Evolutionary conservation across 2,113 vertebrate genomes (phyloP).

Genomic region (Ceyx cyanopectus): DNA sequence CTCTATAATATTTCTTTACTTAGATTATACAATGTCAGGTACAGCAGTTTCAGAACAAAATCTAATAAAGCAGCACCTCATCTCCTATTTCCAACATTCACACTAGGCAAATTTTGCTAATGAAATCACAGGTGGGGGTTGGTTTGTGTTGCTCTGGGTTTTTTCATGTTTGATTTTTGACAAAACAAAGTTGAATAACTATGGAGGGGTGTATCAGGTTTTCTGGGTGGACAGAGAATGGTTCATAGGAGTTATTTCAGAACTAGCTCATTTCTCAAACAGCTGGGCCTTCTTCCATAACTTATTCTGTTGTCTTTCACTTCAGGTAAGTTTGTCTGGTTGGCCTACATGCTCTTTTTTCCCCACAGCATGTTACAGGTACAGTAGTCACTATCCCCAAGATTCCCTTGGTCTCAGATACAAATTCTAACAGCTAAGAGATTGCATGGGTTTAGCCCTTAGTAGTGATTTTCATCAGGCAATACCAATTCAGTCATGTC

Average conservation of each 20-base stretch:
- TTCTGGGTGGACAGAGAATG: neutral
- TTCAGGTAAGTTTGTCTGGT: neutral
- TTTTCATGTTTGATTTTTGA: neutral
- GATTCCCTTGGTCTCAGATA: neutral
- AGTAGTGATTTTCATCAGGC: neutral
- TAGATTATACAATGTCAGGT: neutral
- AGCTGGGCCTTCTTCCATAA: neutral
- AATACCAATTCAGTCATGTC: neutral
- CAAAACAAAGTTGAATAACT: neutral
- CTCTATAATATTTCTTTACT: neutral
- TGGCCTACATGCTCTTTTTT: neutral
- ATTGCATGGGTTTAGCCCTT: neutral
- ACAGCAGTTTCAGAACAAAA: neutral
- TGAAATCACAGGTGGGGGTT: neutral
- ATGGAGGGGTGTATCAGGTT: accelerated
- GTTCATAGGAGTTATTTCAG: neutral
- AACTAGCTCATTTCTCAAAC: neutral
- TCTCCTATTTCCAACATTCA: neutral
- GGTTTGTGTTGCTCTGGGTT: neutral
- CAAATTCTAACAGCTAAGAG: neutral
- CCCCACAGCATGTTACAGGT: neutral
- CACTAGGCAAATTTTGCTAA: neutral
- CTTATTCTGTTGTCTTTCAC: neutral
- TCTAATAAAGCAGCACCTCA: neutral
- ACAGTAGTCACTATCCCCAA: neutral